Conservation (phyloP, 2,113 vertebrate species). For the Grantiella picta region DNA sequence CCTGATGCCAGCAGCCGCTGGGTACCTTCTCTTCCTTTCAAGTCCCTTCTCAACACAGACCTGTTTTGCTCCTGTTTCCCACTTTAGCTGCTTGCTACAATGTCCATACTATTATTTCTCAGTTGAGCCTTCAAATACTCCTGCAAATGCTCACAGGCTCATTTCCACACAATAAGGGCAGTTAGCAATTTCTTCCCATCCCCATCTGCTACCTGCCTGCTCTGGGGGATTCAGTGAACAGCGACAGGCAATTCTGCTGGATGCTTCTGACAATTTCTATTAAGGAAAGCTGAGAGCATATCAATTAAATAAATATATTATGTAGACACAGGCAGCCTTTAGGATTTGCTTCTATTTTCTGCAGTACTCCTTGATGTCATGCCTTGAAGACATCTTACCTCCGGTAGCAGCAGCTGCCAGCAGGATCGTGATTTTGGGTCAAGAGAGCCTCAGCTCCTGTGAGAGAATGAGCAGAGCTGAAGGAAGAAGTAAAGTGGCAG, state of each 20-base stretch:
- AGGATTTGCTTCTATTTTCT: slow-evolving; percentile 59
- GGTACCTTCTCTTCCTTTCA: neutral
- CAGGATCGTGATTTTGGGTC: slow-evolving; percentile 18
- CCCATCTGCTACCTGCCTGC: slow-evolving; percentile 58
- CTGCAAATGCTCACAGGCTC: neutral
- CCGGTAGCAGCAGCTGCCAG: slow-evolving; percentile 42
- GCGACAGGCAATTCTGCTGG: slow-evolving; percentile 16
- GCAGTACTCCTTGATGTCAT: slow-evolving; percentile 17
- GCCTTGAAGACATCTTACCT: slow-evolving; percentile 57
- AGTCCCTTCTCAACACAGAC: neutral
- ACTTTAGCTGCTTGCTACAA: neutral
- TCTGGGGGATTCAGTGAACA: neutral
- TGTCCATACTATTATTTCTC: neutral
- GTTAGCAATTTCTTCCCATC: slow-evolving; percentile 34
- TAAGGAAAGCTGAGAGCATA: slow-evolving; percentile 10
- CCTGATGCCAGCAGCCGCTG: neutral
- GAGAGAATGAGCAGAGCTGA: slow-evolving; percentile 33
- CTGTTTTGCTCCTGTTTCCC: slow-evolving; percentile 5
- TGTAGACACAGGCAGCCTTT: slow-evolving; percentile 41
- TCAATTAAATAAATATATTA: slow-evolving; percentile 62
- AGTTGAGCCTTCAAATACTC: slow-evolving; percentile 4
- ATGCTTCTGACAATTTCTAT: slow-evolving; percentile 46
- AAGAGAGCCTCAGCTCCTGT: neutral
- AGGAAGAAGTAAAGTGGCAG: slow-evolving; percentile 28
- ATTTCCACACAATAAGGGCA: slow-evolving; percentile 33